phyloP scores from a whole-genome alignment of 2,113 vertebrate genomes.

The Dasyornis broadbenti region DNA sequence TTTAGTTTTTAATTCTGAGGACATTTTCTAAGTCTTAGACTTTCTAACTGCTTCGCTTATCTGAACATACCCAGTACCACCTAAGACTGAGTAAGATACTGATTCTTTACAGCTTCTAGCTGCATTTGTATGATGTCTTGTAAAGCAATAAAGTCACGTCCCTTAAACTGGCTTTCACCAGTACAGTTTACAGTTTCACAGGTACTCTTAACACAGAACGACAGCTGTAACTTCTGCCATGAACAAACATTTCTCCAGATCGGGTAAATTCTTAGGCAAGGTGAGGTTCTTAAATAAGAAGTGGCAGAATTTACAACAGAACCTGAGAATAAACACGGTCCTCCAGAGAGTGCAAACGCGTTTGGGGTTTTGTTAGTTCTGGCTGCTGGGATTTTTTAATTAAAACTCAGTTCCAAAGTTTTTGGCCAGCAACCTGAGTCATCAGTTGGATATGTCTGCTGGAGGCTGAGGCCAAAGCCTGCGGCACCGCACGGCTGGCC shows the following conservation, averaged over 20 bases:
- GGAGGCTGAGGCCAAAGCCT: rapidly evolving
- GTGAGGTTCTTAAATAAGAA: not conserved
- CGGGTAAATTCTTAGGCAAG: too few relatives aligned
- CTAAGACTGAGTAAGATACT: rapidly evolving
- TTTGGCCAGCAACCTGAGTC: not conserved
- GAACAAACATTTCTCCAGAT: not conserved
- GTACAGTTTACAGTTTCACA: not conserved
- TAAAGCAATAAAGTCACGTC: not conserved
- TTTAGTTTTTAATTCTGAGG: not conserved
- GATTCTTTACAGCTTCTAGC: not conserved
- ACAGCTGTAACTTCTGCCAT: not conserved
- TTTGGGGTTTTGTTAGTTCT: not conserved
- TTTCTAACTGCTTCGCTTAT: not conserved
- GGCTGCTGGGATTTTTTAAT: not conserved
- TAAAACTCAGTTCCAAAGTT: not conserved
- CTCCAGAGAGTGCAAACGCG: rapidly evolving
- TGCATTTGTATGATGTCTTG: not conserved
- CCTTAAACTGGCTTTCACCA: not conserved
- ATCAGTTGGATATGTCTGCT: rapidly evolving
- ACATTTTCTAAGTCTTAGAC: not conserved
- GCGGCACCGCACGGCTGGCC: rapidly evolving
- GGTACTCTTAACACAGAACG: not conserved
- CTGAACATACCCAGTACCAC: not conserved
- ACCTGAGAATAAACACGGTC: not conserved
- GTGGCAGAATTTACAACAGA: not conserved